Evolutionary conservation across 64 coral and sea anemone genomes (phyloP).

Genomic region (Dendrophyllia cribrosa): DNA sequence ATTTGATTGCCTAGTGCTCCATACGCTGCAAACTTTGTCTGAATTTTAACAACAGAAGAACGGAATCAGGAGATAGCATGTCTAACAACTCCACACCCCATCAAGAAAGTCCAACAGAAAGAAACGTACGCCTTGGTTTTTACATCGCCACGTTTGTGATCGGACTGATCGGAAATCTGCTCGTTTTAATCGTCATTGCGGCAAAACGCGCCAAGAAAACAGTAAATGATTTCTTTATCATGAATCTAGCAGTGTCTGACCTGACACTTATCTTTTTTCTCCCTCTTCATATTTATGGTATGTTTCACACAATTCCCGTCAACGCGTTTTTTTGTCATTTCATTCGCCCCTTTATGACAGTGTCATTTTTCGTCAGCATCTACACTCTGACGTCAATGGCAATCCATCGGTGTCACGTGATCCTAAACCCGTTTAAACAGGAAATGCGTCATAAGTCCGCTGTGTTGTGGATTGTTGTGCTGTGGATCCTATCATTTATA

Average conservation of each 20-base stretch:
- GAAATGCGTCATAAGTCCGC: slow-evolving; percentile 74
- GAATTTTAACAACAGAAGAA: background rate
- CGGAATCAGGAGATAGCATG: background rate
- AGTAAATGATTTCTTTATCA: slow-evolving; percentile 91
- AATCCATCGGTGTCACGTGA: slow-evolving; percentile 87
- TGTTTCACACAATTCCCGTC: slow-evolving; percentile 56
- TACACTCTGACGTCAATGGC: slow-evolving; percentile 92
- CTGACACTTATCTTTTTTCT: slow-evolving; percentile 83
- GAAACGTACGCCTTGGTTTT: slow-evolving; percentile 67
- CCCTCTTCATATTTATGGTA: slow-evolving; percentile 75
- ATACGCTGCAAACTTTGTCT: no score
- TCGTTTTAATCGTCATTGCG: slow-evolving; percentile 72
- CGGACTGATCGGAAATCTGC: slow-evolving; percentile 72
- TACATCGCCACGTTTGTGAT: slow-evolving; percentile 76
- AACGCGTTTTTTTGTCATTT: slow-evolving; percentile 80
- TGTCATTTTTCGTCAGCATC: slow-evolving; percentile 77
- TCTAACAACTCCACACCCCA: background rate
- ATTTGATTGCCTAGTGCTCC: no score
- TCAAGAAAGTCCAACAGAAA: slow-evolving; percentile 2
- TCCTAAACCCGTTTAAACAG: slow-evolving; percentile 80
- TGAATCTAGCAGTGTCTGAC: slow-evolving; percentile 89
- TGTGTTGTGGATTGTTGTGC: slow-evolving; percentile 40
- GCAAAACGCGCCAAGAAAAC: slow-evolving; percentile 85
- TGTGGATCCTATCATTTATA: slow-evolving; percentile 82
- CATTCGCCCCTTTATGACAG: slow-evolving; percentile 77